Conservation (phyloP, 2,113 vertebrate species). For the Tragelaphus imberbis region DNA sequence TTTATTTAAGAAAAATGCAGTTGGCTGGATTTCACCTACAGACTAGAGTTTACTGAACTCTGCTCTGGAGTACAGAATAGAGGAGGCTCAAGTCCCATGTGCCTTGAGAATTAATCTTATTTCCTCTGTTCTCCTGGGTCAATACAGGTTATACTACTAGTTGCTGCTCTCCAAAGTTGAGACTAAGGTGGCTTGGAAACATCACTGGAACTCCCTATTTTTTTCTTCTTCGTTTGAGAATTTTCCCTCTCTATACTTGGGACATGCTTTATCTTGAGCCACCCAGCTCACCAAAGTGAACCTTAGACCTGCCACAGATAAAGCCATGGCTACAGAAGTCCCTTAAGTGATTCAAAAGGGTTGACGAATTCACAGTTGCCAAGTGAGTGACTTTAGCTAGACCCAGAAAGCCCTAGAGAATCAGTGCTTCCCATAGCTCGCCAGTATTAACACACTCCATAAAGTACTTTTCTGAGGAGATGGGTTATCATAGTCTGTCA, state of each 20-base stretch:
- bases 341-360: not conserved
- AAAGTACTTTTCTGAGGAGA: not conserved
- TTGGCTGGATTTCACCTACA: not conserved
- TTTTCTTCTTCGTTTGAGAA: not conserved
- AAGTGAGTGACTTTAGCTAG: not conserved
- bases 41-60: not conserved
- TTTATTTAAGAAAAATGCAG: slow-evolving; percentile 22
- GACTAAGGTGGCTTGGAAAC: not conserved
- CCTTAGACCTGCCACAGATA: not conserved
- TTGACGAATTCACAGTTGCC: not conserved
- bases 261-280: not conserved
- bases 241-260: not conserved
- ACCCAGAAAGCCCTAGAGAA: slow-evolving; percentile 6
- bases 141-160: not conserved
- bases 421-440: not conserved
- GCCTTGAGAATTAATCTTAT: slow-evolving; percentile 5
- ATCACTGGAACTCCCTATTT: not conserved
- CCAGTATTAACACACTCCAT: not conserved
- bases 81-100: not conserved
- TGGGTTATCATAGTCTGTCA: not conserved
- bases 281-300: not conserved
- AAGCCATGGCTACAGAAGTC: not conserved
- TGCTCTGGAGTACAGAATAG: not conserved
- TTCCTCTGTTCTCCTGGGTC: not conserved
- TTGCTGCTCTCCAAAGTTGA: not conserved